Percentiles rank a stretch among this genome's conserved stretches.
Evolutionary conservation across 2,113 vertebrate genomes (phyloP).

Genomic region (Helogale parvula): DNA sequence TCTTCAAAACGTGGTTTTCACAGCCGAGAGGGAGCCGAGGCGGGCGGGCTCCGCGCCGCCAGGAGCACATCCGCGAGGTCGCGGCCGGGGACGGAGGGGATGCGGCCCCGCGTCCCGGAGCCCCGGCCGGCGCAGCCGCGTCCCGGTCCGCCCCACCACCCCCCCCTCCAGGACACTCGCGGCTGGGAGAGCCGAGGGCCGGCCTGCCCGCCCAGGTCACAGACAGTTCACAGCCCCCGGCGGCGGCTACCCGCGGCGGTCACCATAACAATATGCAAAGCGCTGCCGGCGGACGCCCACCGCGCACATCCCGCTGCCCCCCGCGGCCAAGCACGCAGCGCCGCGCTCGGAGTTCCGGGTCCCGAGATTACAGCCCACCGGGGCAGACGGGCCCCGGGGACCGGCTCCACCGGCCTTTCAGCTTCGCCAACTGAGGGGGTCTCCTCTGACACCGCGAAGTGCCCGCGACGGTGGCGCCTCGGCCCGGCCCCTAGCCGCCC

Average conservation of each 20-base stretch:
- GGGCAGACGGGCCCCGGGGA: not conserved
- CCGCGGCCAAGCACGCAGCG: not conserved
- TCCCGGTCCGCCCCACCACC: not conserved
- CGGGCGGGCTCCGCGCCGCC: not conserved
- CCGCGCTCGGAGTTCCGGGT: not conserved
- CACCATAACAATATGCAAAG: not conserved
- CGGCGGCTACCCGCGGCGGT: not conserved
- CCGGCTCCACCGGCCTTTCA: not conserved
- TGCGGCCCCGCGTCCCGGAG: not conserved
- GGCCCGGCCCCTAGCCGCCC: not conserved
- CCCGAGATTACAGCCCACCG: not conserved
- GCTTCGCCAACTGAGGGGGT: not conserved
- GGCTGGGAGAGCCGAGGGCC: not conserved
- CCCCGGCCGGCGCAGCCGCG: not conserved
- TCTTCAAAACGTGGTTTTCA: constrained; percentile 61
- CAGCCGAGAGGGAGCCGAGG: not conserved
- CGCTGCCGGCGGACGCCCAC: not conserved
- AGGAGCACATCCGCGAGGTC: not conserved
- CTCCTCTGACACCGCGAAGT: not conserved
- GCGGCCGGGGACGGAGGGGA: not conserved
- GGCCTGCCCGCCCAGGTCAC: not conserved
- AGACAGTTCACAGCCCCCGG: constrained; percentile 55
- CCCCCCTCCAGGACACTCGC: not conserved
- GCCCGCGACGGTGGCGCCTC: not conserved
- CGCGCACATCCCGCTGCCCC: not conserved